Conservation (phyloP, 1,140 invertebrate species). For the Magallana gigas region DNA sequence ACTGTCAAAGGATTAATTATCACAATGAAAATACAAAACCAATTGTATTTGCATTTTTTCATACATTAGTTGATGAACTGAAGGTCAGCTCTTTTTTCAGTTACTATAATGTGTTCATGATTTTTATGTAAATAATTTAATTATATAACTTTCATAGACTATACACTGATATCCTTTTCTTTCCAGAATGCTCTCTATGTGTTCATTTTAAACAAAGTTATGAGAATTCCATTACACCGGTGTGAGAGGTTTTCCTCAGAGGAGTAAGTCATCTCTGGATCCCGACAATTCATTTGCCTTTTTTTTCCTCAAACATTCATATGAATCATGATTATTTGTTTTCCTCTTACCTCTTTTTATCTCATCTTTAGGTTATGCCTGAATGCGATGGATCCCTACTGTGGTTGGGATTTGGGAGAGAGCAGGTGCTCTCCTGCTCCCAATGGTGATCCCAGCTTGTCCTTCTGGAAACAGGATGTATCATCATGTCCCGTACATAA, state of each 20-base stretch:
- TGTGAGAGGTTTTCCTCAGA: conserved; percentile 85
- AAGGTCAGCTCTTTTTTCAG: too few relatives aligned
- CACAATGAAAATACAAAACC: too few relatives aligned
- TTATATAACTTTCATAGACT: too few relatives aligned
- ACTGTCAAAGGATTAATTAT: too few relatives aligned
- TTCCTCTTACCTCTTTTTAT: too few relatives aligned
- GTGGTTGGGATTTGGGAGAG: conserved; percentile 91
- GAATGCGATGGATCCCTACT: conserved; percentile 94
- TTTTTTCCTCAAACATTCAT: background rate
- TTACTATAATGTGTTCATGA: too few relatives aligned
- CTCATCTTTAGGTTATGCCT: conserved; percentile 83
- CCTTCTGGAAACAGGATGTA: conserved; percentile 87
- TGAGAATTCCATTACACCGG: conserved; percentile 87
- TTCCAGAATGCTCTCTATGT: conserved; percentile 89
- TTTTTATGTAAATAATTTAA: too few relatives aligned
- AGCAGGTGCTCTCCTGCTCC: conserved; percentile 86
- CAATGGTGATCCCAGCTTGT: conserved; percentile 81
- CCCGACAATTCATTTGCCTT: background rate
- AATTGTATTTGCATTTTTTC: too few relatives aligned
- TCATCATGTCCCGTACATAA: conserved; percentile 84
- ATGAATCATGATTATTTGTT: conserved; percentile 1
- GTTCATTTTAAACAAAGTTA: conserved; percentile 86
- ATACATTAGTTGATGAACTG: background rate
- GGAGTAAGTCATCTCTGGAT: conserved; percentile 61
- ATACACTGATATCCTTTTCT: conserved; percentile 28